Conservation (phyloP, 2,797 vertebrate genomes). For the Carduelis carduelis region DNA sequence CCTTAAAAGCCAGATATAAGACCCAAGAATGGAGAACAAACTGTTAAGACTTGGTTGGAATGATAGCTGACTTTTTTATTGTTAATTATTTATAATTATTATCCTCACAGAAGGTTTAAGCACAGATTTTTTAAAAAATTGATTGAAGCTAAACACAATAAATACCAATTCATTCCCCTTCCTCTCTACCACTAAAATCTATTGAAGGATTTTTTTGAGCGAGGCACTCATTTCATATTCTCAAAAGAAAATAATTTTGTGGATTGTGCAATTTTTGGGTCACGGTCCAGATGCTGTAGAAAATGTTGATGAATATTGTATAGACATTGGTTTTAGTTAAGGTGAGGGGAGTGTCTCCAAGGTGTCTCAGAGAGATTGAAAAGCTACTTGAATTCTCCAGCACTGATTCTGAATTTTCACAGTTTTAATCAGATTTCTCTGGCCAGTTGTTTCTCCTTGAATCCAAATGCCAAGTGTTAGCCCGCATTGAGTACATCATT, state of each 20-base stretch:
- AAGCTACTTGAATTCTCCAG: neutral
- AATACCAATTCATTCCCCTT: neutral
- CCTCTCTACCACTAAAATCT: neutral
- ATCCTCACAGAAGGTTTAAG: neutral
- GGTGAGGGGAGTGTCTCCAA: neutral
- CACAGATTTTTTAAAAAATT: neutral
- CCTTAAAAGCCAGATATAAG: neutral
- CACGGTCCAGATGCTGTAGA: neutral
- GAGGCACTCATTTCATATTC: neutral
- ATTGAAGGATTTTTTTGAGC: neutral
- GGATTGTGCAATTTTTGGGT: neutral
- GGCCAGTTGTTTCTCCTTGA: neutral
- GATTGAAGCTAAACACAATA: neutral
- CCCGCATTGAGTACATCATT: neutral
- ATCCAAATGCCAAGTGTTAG: neutral
- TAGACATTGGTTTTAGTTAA: neutral
- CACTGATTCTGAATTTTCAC: neutral
- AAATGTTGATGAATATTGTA: neutral
- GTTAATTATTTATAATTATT: neutral
- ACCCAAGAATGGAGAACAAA: neutral
- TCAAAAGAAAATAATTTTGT: neutral
- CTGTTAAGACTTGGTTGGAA: neutral
- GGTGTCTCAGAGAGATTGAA: neutral
- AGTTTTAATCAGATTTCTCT: neutral
- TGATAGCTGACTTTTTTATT: neutral